Base-by-base conservation (phyloP, 2,797 vertebrate species). In the Sebastes alutus region DNA sequence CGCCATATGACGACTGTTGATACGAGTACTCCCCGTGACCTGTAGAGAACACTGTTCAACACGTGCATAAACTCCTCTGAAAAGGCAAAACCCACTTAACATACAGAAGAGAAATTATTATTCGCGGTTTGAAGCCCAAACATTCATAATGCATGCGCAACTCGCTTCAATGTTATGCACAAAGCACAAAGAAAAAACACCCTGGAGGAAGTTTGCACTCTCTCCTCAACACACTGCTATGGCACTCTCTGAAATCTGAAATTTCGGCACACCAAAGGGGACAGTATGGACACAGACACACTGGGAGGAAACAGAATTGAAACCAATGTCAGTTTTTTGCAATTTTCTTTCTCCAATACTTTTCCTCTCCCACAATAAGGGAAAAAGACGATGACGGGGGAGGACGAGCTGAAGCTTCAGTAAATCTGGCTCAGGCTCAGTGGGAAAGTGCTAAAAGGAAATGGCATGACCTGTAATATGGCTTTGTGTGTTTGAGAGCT, bases 11-110 rank as follows among this genome's bases (percentile, higher is more conserved):
- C 0, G 98, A 96, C 90, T 97, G 97, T 75, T 97, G 98, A 91
- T 99, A 99, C 2, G 97, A 94, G 16, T 98, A 99, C 18, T 99
- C 98, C 1, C 97, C 91, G 0, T 98, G 98, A 86, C 97, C 98
- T 99, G 93, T 11, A 63, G 77, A 82, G 62, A 86, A 74, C 69
- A 81, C 1, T 46, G 65, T 89, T 86, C 56, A 80, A 79, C 56
- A 83, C 71, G 74, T 80, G 67, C 78, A 78, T 73, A 87, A 64
- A 65, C 42, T 38, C 64, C 49, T 72, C 68, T 33, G 68, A 54
- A 29, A 80, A 83, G 18, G 22, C 5, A 54, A 75, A 72, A 71
- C 30, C 29, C 65, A 72, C 55, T 56, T 56, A n/a, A 59, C 49
- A 55, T 22, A 65, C 29, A 42, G 16, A 66, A 52, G 20, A 80